Evolutionary conservation across 1,140 invertebrate genomes (phyloP).

Genomic region (Temnothorax longispinosus): DNA sequence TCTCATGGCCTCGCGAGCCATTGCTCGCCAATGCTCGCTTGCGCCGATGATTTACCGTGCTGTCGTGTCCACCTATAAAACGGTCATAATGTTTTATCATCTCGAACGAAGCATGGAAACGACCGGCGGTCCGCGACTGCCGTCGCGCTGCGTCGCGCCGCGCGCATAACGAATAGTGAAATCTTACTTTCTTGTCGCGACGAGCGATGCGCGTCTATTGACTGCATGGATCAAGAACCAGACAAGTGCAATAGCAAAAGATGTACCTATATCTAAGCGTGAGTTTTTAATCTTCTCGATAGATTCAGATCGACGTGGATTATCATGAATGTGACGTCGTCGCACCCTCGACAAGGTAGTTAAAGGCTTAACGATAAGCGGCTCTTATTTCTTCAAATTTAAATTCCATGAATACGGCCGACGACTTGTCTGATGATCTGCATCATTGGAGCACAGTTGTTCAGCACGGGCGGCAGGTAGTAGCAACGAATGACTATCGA

Average conservation of each 20-base stretch:
- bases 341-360: background rate
- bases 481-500: constrained; percentile 33
- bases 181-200: constrained; percentile 69
- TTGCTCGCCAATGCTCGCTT: constrained; percentile 61
- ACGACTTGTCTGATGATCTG: background rate
- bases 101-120: constrained; percentile 69
- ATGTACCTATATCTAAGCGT: background rate
- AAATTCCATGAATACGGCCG: background rate
- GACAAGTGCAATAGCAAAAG: background rate
- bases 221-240: background rate
- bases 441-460: constrained; percentile 3
- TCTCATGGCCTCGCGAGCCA: constrained; percentile 48
- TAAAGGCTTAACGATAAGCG: background rate
- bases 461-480: constrained; percentile 25
- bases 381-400: background rate
- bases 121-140: constrained; percentile 54
- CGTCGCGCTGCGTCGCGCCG: constrained; percentile 27
- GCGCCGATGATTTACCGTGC: constrained; percentile 71
- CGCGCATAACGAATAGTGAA: constrained; percentile 68
- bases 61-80: constrained; percentile 72
- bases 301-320: background rate
- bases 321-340: background rate
- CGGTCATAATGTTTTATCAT: constrained; percentile 76
- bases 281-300: constrained; percentile 12
- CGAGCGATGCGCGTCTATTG: constrained; percentile 13